A percentile compares a stretch with the other conserved stretches of the same genome.
Evolutionary conservation across 2,113 vertebrate species (phyloP).

Genomic region (Dendrocopos noguchii): DNA sequence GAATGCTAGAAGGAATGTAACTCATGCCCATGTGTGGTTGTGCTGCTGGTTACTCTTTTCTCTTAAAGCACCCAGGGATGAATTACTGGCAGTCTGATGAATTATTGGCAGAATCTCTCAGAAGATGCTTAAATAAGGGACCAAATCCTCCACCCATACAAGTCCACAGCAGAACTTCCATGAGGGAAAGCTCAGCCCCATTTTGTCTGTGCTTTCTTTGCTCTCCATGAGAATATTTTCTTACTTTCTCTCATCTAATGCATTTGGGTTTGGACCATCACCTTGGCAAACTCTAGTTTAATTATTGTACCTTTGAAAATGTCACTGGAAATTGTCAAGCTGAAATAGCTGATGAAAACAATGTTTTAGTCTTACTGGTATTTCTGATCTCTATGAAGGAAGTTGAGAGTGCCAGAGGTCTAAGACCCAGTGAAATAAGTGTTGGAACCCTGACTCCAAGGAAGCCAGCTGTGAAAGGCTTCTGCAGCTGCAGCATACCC

Average conservation of each 20-base stretch:
- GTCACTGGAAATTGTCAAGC: conserved; percentile 26
- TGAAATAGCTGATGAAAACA: conserved; percentile 9
- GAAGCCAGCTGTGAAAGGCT: conserved; percentile 19
- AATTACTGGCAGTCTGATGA: background rate
- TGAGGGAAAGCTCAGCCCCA: background rate
- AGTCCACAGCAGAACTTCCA: background rate
- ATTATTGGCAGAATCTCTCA: background rate
- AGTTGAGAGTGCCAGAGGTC: conserved; percentile 42
- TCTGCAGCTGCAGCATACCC: conserved; percentile 24
- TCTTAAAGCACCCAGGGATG: background rate
- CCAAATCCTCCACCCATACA: background rate
- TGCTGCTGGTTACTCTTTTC: background rate
- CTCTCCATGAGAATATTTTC: background rate
- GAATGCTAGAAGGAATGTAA: background rate
- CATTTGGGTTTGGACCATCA: background rate
- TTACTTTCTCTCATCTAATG: background rate
- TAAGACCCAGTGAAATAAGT: background rate
- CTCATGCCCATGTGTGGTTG: background rate
- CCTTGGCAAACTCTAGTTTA: background rate
- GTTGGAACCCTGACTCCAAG: background rate
- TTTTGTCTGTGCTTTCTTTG: background rate
- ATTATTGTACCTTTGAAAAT: background rate
- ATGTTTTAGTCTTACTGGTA: background rate
- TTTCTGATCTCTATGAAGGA: conserved; percentile 26
- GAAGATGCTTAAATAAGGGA: background rate